Evolutionary conservation across 2,888 invertebrate species (phyloP).

Genomic region (Drosophila picticornis): DNA sequence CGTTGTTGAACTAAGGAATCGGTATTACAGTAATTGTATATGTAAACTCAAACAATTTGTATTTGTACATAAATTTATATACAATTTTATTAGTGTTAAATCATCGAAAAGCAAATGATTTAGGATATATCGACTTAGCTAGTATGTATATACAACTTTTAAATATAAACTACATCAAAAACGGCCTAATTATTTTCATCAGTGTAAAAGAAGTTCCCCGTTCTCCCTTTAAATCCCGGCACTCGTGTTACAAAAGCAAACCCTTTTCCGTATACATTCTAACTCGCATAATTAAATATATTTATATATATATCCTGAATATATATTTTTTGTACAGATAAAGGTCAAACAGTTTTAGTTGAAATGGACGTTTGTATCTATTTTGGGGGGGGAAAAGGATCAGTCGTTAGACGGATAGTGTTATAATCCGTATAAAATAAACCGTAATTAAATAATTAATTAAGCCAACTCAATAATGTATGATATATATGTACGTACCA

Average conservation of each 20-base stretch:
- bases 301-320: constrained; percentile 5
- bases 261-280: constrained; percentile 40
- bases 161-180: constrained; percentile 50
- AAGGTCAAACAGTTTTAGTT: constrained; percentile 46
- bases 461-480: constrained; percentile 68
- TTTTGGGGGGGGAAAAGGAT: constrained; percentile 29
- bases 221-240: constrained; percentile 40
- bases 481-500: constrained; percentile 60
- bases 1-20: constrained; percentile 71
- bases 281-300: constrained; percentile 19
- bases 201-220: constrained; percentile 20
- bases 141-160: constrained; percentile 54
- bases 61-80: constrained; percentile 71
- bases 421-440: constrained; percentile 31
- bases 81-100: constrained; percentile 73
- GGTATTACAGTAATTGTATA: constrained; percentile 59
- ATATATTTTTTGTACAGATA: constrained; percentile 53
- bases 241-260: constrained; percentile 71
- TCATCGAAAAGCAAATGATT: constrained; percentile 48
- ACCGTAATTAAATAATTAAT: constrained; percentile 30
- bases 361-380: constrained; percentile 47
- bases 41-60: constrained; percentile 61
- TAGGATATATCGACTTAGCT: constrained; percentile 47
- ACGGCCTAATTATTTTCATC: constrained; percentile 40
- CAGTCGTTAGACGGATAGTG: constrained; percentile 13